Base-by-base conservation (phyloP, 2,888 invertebrate genomes). In the Papilio elwesi region DNA sequence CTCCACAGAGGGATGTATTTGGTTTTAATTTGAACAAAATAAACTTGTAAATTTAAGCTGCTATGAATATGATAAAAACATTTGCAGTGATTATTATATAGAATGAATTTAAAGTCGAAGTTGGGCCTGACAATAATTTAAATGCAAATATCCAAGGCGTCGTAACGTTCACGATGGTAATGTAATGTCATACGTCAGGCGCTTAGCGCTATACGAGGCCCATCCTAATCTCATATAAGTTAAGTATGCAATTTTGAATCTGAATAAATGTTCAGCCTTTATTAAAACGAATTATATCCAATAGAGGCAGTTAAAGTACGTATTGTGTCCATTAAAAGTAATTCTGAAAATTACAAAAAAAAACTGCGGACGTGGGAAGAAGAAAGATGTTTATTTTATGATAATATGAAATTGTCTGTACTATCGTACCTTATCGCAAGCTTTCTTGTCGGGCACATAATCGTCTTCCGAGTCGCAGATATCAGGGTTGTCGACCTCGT, bases 401-500 rank as follows among this genome's bases (percentile, higher is more conserved):
- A 64, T 70, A 64, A 52, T 67, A 73, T 71, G 68, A 52, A 71
- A 77, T 73, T 71, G 66, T 52, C 72, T 62, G 48, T 64, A 26
- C 67, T 57, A 76, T 76, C 75, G 73, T 84, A 93, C 92, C 91
- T 90, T 91, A 81, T 89, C 87, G 78, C 93, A 93, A 16, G 87
- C 82, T 76, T 91, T 91, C 78, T 92, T 93, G 75, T 90, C 90
- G 11, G 90, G 85, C 49, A 91, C 82, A 73, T 92, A 92, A 76
- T 92, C 92, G 12, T 85, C 86, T 9, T 88, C 83, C 6, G 86
- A 83, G 57, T 79, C 87, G 80, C 93, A 93, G 15, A 90, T 84
- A 57, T 89, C 88, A 0, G 87, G 85, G 66, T 84, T 88, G 64
- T 91, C 90, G 26, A 94, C 87, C 81, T 94, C 94, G 70, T 92